Base-by-base conservation (phyloP, 1,140 invertebrate genomes). In the Portunus trituberculatus region DNA sequence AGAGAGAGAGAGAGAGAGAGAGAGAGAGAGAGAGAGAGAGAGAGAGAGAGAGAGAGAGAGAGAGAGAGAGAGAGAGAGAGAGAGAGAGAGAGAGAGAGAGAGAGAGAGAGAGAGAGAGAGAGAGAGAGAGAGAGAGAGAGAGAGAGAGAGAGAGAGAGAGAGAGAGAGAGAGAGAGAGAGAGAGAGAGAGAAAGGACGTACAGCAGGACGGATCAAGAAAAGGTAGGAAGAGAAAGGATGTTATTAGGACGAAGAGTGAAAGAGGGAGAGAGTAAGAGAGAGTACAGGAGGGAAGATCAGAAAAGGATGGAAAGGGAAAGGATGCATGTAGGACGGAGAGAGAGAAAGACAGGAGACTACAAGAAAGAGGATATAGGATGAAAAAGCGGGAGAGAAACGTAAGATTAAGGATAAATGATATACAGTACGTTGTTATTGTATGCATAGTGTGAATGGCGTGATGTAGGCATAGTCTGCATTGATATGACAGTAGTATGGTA, bases 101-200 rank as follows among this genome's bases (percentile, higher is more conserved):
- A 82, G 76, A 82, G 76, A 82, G 76, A 82, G 76, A 82, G 76
- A 82, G 76, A 82, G 76, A 82, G 76, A 82, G 76, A 82, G 76
- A 82, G 76, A 82, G 76, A 82, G 76, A 82, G 76, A 82, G 76
- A 82, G 76, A 82, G 76, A 82, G 83, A 86, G 83, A 86, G 83
- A 86, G 83, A 86, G 83, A 86, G 83, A 86, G 83, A 86, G 83
- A 86, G 83, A 86, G 83, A 86, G 83, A 86, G 83, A 86, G 83
- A 86, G 83, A 28, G 76, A 82, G 76, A 82, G 76, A 82, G 76
- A 82, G 76, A 82, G 76, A 82, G 76, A 28, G 20, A 28, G 76
- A 28, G 76, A 25, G 76, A 28, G 76, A 3, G 7, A 28, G 76
- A 25, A 3, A 82, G 76, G 8, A 8, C 0, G 76, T 25, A 28